These are phyloP conservation scores for Cottus gobio DNA, from an alignment of 2,113 vertebrate genomes.

Conservation along the genomic window DNA sequence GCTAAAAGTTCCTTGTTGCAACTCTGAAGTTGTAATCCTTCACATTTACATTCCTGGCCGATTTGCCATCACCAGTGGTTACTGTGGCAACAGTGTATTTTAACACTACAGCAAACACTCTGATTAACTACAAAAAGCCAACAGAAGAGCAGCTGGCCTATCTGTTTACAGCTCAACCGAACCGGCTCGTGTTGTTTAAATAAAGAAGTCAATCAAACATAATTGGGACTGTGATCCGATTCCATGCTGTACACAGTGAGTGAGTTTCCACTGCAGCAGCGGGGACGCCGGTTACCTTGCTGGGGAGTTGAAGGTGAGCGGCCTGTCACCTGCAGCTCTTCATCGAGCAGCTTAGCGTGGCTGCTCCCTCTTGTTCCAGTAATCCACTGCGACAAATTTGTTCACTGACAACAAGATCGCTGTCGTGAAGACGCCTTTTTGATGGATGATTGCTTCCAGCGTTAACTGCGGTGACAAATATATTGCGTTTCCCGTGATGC, in stretches of 20 bases:
- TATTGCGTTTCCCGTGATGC: not conserved
- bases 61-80: not conserved
- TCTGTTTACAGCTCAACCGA: not conserved
- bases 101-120: not conserved
- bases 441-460: not conserved
- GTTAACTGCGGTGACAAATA: not conserved
- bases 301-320: not conserved
- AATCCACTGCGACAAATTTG: not conserved
- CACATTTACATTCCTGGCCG: not conserved
- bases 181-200: not conserved
- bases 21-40: not conserved
- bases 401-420: not conserved
- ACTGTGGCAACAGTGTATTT: not conserved
- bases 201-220: not conserved
- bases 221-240: not conserved
- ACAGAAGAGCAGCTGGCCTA: not conserved
- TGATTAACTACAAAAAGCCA: not conserved
- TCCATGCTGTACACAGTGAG: not conserved
- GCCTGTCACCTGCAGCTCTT: not conserved
- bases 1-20: not conserved
- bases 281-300: not conserved
- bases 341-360: not conserved
- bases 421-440: not conserved
- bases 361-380: not conserved
- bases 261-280: no score